phyloP scores from a whole-genome alignment of 2,797 vertebrate species.

The Leptodon cayanensis region DNA sequence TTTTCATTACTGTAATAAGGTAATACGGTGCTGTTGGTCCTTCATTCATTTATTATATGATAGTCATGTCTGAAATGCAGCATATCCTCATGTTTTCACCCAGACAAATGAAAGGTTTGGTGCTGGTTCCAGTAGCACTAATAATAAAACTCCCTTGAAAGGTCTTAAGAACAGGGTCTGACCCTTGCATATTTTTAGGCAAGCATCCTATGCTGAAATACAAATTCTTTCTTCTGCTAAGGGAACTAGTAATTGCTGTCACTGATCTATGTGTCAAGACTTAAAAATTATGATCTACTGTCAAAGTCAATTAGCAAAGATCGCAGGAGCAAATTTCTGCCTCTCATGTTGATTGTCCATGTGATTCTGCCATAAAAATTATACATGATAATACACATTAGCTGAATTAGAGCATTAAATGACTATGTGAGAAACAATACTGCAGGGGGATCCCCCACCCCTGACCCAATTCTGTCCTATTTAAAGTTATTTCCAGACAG shows the following conservation, averaged over 20 bases:
- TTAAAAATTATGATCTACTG: neutral
- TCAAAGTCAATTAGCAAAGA: conserved; percentile 8
- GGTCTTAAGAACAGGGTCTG: neutral
- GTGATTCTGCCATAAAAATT: neutral
- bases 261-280: neutral
- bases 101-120: neutral
- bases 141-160: neutral
- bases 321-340: neutral
- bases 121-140: neutral
- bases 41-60: neutral
- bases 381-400: neutral
- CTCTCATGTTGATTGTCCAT: neutral
- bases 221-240: neutral
- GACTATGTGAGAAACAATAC: neutral
- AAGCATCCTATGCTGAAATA: neutral
- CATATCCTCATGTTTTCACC: neutral
- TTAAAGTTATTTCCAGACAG: neutral
- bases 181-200: neutral
- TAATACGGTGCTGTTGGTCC: neutral
- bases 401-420: neutral
- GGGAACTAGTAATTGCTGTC: neutral
- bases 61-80: neutral
- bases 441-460: neutral
- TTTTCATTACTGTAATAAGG: neutral
- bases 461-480: neutral